These are phyloP conservation scores for Orycteropus afer DNA, from an alignment of 2,113 vertebrate genomes.

Conservation along the genomic window DNA sequence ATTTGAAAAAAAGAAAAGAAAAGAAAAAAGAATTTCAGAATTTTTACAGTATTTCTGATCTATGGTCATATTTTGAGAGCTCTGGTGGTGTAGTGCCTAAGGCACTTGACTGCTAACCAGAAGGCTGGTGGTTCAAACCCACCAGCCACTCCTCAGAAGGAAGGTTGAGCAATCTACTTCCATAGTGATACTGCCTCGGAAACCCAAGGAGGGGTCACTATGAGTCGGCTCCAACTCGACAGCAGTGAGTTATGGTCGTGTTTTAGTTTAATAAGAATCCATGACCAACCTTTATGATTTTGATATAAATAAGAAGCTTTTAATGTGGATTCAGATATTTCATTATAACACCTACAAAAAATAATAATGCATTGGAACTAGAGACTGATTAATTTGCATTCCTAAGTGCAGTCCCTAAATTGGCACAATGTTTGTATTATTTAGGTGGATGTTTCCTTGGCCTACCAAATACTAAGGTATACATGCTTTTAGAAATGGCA, in stretches of 20 bases:
- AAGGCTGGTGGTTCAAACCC: no score
- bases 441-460: not conserved
- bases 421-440: not conserved
- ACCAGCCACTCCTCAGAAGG: no score
- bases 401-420: not conserved
- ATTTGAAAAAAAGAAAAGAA: not conserved
- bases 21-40: not conserved
- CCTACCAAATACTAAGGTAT: not conserved
- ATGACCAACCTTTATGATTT: not conserved
- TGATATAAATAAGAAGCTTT: not conserved
- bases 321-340: not conserved
- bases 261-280: not conserved
- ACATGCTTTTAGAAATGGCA: not conserved
- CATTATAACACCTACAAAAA: not conserved
- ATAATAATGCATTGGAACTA: not conserved
- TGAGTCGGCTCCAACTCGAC: no score
- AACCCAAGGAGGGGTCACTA: no score
- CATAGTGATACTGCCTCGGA: no score
- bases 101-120: no score
- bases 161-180: no score
- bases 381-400: not conserved
- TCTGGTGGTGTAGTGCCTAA: no score
- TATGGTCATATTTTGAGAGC: not conserved
- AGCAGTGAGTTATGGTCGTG: no score
- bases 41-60: not conserved